Percentiles rank a stretch among this genome's conserved stretches.
Evolutionary conservation across 2,113 vertebrate genomes (phyloP).

Genomic region (Calyptommatus sinebrachiatus): DNA sequence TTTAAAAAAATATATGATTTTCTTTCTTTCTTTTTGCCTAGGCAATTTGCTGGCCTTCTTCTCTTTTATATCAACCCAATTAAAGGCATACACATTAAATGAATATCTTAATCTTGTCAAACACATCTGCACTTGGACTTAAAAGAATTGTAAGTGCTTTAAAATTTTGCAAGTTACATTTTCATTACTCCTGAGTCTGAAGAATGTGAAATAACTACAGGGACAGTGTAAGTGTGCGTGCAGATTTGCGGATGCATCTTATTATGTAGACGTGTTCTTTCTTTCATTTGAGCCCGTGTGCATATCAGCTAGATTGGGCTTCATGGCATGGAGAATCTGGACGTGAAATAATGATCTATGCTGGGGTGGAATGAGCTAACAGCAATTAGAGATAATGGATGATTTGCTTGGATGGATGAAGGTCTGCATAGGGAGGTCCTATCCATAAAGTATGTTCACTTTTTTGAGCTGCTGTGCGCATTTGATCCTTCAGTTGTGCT

Average conservation of each 20-base stretch:
- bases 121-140: conserved; percentile 43
- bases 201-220: not conserved
- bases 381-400: too few species aligned
- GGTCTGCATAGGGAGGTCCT: too few species aligned
- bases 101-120: conserved; percentile 32
- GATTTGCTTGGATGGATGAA: too few species aligned
- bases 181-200: not conserved
- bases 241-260: not conserved
- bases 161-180: conserved; percentile 15
- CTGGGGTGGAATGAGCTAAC: not conserved
- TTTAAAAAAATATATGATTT: conserved; percentile 43
- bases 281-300: too few species aligned
- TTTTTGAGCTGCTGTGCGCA: too few species aligned
- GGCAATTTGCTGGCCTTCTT: conserved; percentile 52
- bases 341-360: not conserved
- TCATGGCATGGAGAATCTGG: not conserved
- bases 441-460: too few species aligned
- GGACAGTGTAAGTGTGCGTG: not conserved
- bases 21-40: conserved; percentile 37
- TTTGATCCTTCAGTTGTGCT: too few species aligned
- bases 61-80: conserved; percentile 58
- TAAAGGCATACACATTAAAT: conserved; percentile 49
- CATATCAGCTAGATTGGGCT: not conserved
- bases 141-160: not conserved
- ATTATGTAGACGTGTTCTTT: too few species aligned